These are phyloP conservation scores for Troides oblongomaculatus DNA, from an alignment of 2,888 invertebrate genomes.

Conservation along the genomic window DNA sequence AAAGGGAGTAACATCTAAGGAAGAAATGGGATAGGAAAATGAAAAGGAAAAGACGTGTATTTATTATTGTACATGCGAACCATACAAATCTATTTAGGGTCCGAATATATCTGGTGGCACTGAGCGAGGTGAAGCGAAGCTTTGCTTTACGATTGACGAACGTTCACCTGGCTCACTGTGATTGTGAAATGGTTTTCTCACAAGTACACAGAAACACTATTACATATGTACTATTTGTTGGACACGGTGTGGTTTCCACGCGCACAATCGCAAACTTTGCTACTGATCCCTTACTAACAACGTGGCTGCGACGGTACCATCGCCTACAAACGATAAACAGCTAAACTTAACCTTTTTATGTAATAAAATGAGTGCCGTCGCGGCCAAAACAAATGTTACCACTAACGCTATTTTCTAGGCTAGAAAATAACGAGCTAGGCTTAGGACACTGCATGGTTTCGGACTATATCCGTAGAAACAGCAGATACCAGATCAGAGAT, in stretches of 20 bases:
- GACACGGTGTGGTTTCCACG: slow-evolving; percentile 76
- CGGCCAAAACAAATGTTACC: slow-evolving; percentile 60
- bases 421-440: slow-evolving; percentile 64
- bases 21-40: no score
- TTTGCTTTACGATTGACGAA: slow-evolving; percentile 6
- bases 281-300: slow-evolving; percentile 73
- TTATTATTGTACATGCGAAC: neutral
- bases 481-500: slow-evolving; percentile 12
- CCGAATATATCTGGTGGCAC: slow-evolving; percentile 6
- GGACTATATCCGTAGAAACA: slow-evolving; percentile 39
- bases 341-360: neutral
- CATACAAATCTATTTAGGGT: slow-evolving; percentile 17
- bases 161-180: slow-evolving; percentile 20
- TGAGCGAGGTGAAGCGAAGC: slow-evolving; percentile 18
- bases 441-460: slow-evolving; percentile 70
- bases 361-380: slow-evolving; percentile 50
- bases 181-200: slow-evolving; percentile 11
- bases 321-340: neutral
- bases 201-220: slow-evolving; percentile 18
- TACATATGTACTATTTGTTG: slow-evolving; percentile 36
- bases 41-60: no score
- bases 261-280: slow-evolving; percentile 75
- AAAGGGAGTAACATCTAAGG: no score
- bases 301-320: slow-evolving; percentile 56
- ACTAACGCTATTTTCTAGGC: slow-evolving; percentile 72